A percentile compares a stretch with the other conserved stretches of the same genome.
These are phyloP conservation scores for Lasioglossum villosulum DNA, from an alignment of 2,888 invertebrate genomes.

Conservation along the genomic window DNA sequence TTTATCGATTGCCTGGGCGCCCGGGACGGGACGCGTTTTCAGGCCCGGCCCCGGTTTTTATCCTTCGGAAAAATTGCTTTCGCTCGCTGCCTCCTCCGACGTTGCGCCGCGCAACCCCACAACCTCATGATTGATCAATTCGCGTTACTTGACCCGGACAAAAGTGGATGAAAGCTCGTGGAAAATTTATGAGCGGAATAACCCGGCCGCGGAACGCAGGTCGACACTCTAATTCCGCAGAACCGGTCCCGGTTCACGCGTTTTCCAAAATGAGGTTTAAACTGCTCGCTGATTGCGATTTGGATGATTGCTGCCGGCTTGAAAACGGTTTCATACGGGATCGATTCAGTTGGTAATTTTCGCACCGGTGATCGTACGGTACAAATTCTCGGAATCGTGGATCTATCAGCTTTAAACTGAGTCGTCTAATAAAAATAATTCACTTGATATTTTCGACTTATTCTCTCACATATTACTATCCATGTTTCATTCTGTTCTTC, in stretches of 20 bases:
- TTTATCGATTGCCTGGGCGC: conserved; percentile 23
- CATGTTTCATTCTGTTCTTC: no score
- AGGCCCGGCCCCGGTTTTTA: background rate
- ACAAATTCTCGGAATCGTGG: background rate
- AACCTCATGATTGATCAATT: conserved; percentile 40
- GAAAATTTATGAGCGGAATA: conserved; percentile 26
- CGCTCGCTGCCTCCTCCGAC: conserved; percentile 23
- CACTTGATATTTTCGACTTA: background rate
- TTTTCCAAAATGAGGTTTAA: background rate
- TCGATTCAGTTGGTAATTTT: background rate
- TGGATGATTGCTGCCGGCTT: background rate
- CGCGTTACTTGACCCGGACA: conserved; percentile 33
- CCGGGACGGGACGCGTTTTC: conserved; percentile 9
- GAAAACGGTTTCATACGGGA: background rate
- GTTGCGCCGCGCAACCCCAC: background rate
- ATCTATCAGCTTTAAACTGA: background rate
- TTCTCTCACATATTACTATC: background rate
- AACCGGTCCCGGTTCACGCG: conserved; percentile 1
- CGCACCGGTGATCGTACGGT: background rate
- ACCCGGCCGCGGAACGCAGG: background rate
- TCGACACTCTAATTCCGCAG: conserved; percentile 1
- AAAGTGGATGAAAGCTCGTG: conserved; percentile 33
- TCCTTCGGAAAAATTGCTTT: conserved; percentile 25
- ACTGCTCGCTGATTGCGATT: conserved; percentile 6
- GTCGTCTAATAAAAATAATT: background rate